Base-by-base conservation (phyloP, 2,113 vertebrate genomes). In the Otocyon megalotis region DNA sequence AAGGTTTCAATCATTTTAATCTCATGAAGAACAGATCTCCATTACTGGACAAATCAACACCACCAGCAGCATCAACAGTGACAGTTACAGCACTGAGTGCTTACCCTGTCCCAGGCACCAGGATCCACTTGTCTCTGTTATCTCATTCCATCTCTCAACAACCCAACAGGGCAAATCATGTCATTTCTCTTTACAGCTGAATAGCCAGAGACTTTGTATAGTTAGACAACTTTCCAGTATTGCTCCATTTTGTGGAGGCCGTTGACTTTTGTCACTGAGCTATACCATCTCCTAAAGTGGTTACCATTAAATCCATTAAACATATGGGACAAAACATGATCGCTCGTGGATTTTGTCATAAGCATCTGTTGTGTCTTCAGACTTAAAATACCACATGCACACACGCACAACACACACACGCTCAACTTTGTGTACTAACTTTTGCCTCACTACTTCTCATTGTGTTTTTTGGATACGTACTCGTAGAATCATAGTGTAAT, bases 401-500 rank as follows among this genome's bases (percentile, higher is more conserved):
- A 77, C 16, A 69, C 8, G 89, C 11, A 92, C 53, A 62, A 76
- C 1, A 5, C 11, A 54, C 22, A 26, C 9, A 67, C 10, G 32
- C 32, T 58, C 43, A 88, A 63, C 11, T 94, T 32, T 77, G 13
- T 81, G 11, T 84, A n/a, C 50, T 81, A 65, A 67, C 62, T 91
- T 93, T 84, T 94, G 50, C 72, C 88, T 92, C 8, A 58, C 88
- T 80, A 72, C 62, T 90, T n/a, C 92, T 92, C 58, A 22, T 43
- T 56, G 3, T 56, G 32, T 37, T 12, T 48, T 93, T 88, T 65
- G 48, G 22, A 32, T 50, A 72, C 5, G 2, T 69, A 19, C 82
- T 84, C 79, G 90, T n/a, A 86, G 76, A 96, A 80, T 50, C 48
- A 84, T 30, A 82, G 62, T 28, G 15, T 26, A 94, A 92, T 60